Percentiles rank a stretch among this genome's conserved stretches.
Evolutionary conservation across 2,888 invertebrate genomes (phyloP).

Genomic region (Catocala sponsa): DNA sequence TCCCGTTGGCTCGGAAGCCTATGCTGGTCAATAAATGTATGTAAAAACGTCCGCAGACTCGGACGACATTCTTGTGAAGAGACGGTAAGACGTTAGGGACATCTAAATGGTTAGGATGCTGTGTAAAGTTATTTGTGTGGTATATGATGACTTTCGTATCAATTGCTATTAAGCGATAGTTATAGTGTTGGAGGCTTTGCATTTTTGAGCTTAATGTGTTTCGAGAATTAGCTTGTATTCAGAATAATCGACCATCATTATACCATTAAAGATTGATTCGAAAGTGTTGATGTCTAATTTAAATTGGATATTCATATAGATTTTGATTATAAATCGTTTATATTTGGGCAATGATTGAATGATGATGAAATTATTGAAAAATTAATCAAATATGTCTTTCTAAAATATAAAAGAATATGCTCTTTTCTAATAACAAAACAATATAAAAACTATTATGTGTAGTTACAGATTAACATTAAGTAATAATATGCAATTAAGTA

Average conservation of each 20-base stretch:
- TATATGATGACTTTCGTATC: conserved; percentile 34
- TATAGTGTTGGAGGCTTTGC: conserved; percentile 1
- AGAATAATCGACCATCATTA: not conserved
- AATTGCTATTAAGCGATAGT: conserved; percentile 21
- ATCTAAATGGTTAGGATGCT: conserved; percentile 70
- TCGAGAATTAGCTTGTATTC: not conserved
- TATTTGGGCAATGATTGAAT: too few relatives aligned
- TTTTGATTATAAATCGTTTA: too few relatives aligned
- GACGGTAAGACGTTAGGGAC: conserved; percentile 66
- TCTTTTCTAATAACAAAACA: too few relatives aligned
- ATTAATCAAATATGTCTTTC: too few relatives aligned
- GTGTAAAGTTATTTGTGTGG: conserved; percentile 25
- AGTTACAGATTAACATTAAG: too few relatives aligned
- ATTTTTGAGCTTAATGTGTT: not conserved
- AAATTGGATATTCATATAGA: too few relatives aligned
- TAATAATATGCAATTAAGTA: too few relatives aligned
- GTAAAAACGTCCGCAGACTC: conserved; percentile 81
- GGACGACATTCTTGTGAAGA: conserved; percentile 75
- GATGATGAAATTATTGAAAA: too few relatives aligned
- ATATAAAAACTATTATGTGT: too few relatives aligned
- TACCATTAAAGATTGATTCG: too few relatives aligned
- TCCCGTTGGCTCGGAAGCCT: conserved; percentile 6
- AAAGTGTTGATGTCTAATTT: too few relatives aligned
- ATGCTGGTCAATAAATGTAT: conserved; percentile 75
- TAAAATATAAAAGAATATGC: too few relatives aligned